A percentile compares a stretch with the other conserved stretches of the same genome.
Conservation (phyloP, 37 sponge, comb jelly and placozoan genomes). For the Amphimedon queenslandica region DNA sequence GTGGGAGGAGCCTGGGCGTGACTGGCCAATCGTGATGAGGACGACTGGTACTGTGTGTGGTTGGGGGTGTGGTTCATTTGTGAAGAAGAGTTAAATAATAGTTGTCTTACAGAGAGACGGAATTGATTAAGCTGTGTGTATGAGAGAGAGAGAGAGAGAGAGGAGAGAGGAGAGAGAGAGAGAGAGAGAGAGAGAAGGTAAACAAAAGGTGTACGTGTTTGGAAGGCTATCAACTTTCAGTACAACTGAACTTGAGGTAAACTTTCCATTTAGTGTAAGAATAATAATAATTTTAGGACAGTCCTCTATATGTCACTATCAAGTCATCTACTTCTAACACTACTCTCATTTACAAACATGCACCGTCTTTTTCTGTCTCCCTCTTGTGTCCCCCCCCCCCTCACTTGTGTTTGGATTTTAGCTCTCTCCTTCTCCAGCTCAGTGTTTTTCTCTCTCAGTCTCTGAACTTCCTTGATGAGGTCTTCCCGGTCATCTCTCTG, state of each 20-base stretch:
- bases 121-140: background rate
- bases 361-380: no score
- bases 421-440: slow-evolving; percentile 14
- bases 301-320: no score
- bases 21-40: background rate
- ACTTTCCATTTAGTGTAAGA: no score
- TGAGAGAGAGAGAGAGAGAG: background rate
- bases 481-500: slow-evolving; percentile 32
- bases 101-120: background rate
- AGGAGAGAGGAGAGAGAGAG: no score
- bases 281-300: background rate
- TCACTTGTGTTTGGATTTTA: slow-evolving; percentile 36
- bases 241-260: no score
- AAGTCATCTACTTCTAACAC: no score
- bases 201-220: no score
- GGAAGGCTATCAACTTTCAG: no score
- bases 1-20: background rate
- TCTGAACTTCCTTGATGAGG: background rate
- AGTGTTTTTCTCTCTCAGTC: slow-evolving; percentile 13
- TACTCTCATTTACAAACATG: no score
- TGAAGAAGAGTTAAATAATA: background rate
- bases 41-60: background rate
- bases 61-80: background rate
- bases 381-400: no score
- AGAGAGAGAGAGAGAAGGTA: no score